Evolutionary conservation across 2,797 vertebrate species (phyloP).

Genomic region (Esox lucius): DNA sequence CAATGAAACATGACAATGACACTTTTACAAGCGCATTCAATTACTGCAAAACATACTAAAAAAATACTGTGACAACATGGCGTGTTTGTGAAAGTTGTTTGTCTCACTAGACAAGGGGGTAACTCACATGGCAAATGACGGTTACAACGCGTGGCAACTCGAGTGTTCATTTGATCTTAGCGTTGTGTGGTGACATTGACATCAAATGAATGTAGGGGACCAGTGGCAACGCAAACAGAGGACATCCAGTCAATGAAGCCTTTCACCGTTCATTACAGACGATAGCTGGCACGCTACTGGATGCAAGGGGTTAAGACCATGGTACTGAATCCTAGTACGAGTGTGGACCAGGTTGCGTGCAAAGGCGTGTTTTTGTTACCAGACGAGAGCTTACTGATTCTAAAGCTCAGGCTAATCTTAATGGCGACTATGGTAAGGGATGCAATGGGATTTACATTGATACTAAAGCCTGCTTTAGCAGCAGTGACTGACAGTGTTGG

Average conservation of each 20-base stretch:
- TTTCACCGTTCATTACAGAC: conserved; percentile 43
- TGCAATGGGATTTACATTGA: conserved; percentile 66
- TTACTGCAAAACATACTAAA: background rate
- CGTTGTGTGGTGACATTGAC: no score
- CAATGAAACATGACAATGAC: background rate
- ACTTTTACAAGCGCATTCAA: background rate
- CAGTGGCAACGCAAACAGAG: conserved; percentile 15
- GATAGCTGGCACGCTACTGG: conserved; percentile 40
- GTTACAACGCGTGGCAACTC: background rate
- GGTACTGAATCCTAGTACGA: conserved; percentile 27
- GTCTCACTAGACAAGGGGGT: background rate
- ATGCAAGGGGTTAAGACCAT: conserved; percentile 35
- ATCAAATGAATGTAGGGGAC: background rate
- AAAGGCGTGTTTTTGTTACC: conserved; percentile 45
- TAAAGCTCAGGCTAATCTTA: conserved; percentile 69
- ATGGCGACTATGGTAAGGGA: conserved; percentile 58
- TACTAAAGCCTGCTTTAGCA: conserved; percentile 63
- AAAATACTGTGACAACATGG: background rate
- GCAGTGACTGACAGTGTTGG: conserved; percentile 55
- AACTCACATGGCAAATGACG: background rate
- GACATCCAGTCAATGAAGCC: conserved; percentile 55
- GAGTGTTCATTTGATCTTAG: background rate
- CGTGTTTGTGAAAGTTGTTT: background rate
- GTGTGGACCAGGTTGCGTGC: conserved; percentile 58
- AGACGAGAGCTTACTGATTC: conserved; percentile 38